Evolutionary conservation across 2,888 invertebrate genomes (phyloP).

Genomic region (Watsonalla cultraria): DNA sequence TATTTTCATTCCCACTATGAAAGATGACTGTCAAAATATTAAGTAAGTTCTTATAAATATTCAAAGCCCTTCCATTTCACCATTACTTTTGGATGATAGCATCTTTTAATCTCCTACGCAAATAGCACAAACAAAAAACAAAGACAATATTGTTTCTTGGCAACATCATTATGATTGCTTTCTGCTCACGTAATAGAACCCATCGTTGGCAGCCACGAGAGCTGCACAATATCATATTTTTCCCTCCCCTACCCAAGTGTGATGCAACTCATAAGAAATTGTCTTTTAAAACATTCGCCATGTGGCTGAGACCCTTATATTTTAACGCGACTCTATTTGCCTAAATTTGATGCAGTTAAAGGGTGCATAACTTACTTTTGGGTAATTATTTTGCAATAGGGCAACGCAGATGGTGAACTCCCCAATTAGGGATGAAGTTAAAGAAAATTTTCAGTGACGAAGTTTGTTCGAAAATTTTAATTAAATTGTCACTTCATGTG

Average conservation of each 20-base stretch:
- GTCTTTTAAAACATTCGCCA: constrained; percentile 61
- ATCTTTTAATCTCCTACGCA: neutral
- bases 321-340: constrained; percentile 64
- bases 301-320: constrained; percentile 62
- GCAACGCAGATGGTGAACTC: constrained; percentile 66
- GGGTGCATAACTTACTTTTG: constrained; percentile 75
- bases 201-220: constrained; percentile 26
- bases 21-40: no score
- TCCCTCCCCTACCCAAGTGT: constrained; percentile 39
- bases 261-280: constrained; percentile 55
- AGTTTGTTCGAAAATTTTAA: constrained; percentile 54
- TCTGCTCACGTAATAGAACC: constrained; percentile 22
- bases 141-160: neutral
- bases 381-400: constrained; percentile 75
- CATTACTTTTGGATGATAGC: neutral
- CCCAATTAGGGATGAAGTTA: constrained; percentile 46
- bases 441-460: constrained; percentile 56
- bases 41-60: neutral
- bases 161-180: constrained; percentile 14
- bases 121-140: neutral
- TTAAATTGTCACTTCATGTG: constrained; percentile 47
- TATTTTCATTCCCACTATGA: no score
- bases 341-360: constrained; percentile 70
- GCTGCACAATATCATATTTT: constrained; percentile 50
- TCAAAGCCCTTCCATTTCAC: neutral